Evolutionary conservation across 1,140 invertebrate species (phyloP).

Genomic region (Euglossa dilemma): DNA sequence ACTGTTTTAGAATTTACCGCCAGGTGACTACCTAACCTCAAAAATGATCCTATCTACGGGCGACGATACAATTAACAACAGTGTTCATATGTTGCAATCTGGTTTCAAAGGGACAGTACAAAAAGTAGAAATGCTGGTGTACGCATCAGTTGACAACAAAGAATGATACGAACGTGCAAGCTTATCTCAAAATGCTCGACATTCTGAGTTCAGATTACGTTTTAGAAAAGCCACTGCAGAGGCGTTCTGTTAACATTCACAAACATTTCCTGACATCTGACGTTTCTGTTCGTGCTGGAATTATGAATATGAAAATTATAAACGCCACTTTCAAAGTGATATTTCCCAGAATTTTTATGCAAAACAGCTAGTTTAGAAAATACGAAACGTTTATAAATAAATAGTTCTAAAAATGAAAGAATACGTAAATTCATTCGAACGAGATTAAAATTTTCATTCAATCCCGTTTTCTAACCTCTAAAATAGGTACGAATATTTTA

Average conservation of each 20-base stretch:
- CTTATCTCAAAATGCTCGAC: neutral
- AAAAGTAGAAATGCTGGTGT: neutral
- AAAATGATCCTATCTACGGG: neutral
- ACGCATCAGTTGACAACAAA: neutral
- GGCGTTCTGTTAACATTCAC: neutral
- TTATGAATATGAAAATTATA: neutral
- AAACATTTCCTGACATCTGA: neutral
- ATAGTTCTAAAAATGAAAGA: too few relatives aligned
- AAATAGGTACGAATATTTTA: too few relatives aligned
- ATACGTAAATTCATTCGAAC: too few relatives aligned
- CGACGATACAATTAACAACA: neutral
- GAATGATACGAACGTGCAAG: neutral
- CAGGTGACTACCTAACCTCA: neutral
- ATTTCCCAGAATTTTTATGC: too few relatives aligned
- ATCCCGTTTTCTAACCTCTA: too few relatives aligned
- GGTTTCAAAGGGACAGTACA: neutral
- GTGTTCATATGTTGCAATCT: neutral
- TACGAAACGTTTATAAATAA: too few relatives aligned
- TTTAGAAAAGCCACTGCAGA: neutral
- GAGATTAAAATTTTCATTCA: too few relatives aligned
- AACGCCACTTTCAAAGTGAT: too few relatives aligned
- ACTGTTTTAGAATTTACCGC: neutral
- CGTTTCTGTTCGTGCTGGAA: neutral
- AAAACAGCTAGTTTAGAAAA: too few relatives aligned
- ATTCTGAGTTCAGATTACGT: neutral